Conservation (phyloP, 2,888 invertebrate genomes). For the Lissonota sp. region DNA sequence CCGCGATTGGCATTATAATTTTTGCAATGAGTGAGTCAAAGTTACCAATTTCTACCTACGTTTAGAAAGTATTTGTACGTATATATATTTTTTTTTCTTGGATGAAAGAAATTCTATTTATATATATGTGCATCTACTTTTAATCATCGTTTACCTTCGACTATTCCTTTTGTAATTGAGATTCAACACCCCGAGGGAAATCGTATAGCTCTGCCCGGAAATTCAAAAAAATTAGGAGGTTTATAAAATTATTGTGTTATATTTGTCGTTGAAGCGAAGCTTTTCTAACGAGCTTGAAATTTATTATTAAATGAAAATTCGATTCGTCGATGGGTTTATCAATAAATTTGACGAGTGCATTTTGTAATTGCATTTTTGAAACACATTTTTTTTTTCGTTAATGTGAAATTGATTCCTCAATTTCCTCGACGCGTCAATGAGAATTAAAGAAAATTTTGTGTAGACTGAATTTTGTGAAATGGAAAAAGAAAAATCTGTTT, state of each 20-base stretch:
- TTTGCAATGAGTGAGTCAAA: conserved; percentile 83
- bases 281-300: conserved; percentile 31
- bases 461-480: background rate
- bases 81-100: conserved; percentile 5
- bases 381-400: background rate
- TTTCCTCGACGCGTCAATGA: background rate
- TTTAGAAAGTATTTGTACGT: conserved; percentile 76
- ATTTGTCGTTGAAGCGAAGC: conserved; percentile 19
- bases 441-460: background rate
- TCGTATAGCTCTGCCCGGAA: conserved; percentile 68
- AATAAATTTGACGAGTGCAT: conserved; percentile 20
- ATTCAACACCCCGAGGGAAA: conserved; percentile 80
- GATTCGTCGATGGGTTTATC: background rate
- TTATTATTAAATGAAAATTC: background rate
- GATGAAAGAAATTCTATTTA: conserved; percentile 13
- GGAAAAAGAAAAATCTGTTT: background rate
- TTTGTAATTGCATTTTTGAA: conserved; percentile 33
- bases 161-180: conserved; percentile 82
- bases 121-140: conserved; percentile 69
- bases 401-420: background rate
- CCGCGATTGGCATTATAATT: conserved; percentile 77
- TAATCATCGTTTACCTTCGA: conserved; percentile 81
- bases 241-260: background rate
- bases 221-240: conserved; percentile 8
- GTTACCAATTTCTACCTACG: conserved; percentile 83